Evolutionary conservation across 1,140 invertebrate genomes (phyloP), one percentile per base, ranked within the genome.

Genomic region (Aphelinus atriplicis): DNA sequence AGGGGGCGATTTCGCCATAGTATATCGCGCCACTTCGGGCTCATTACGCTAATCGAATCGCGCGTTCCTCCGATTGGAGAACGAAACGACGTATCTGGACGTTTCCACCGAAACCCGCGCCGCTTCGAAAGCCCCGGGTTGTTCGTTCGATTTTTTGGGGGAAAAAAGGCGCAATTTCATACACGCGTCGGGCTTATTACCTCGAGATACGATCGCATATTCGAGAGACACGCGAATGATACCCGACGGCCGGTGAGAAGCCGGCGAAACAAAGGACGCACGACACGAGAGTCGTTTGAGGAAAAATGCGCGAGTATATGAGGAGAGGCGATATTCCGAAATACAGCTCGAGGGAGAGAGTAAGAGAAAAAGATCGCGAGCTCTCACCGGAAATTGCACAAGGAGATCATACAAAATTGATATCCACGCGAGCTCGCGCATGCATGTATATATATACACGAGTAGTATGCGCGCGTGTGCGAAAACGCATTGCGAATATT

Each of bases 401-500:
- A 65, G 50, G 66, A 73, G 64, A 66, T 73, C 71, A 61, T 42
- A 10, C 43, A 58, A 57, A 66, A 65, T 66, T 73, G 71, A 66
- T 73, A 66, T 66, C 63, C 62, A 26, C 26, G 10, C 66, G 48
- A n/a, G 58, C 1, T 2, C 46, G 47, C n/a, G 26, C 26, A 46
- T 9, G n/a, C 2, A 67, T 42, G 48, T n/a, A 60, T 60, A 60
- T 60, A n/a, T 60, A 60, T 60, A n/a, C 9, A 7, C 58, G 58
- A 60, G 9, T 26, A 26, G 26, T 26, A 26, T 42, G 46, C 62
- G 45, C 46, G 46, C n/a, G 10, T n/a, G 47, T 53, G 42, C 26
- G 65, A 46, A 45, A 68, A 67, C n/a, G 67, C 67, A 69, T 69
- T 43, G 70, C 61, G 61, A 71, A 71, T 71, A 71, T 71, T 63